These are phyloP conservation scores for Drosophila bifasciata DNA, from an alignment of 1,140 invertebrate genomes.

Conservation along the genomic window DNA sequence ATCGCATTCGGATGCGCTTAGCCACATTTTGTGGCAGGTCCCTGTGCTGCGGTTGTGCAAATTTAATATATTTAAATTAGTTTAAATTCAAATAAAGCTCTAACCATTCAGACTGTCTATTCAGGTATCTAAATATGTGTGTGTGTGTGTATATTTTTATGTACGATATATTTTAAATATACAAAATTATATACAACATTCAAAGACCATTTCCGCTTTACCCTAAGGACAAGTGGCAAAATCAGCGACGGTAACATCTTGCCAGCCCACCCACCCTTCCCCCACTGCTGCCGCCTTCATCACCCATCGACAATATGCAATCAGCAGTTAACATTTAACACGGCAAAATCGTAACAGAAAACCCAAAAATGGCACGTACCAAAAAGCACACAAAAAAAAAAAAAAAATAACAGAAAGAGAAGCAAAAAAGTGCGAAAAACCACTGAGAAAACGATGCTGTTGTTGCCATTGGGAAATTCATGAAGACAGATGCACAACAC, in stretches of 20 bases:
- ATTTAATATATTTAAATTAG: conserved; percentile 55
- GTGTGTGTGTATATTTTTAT: background rate
- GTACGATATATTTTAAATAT: conserved; percentile 32
- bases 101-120: too few species aligned
- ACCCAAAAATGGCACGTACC: conserved; percentile 64
- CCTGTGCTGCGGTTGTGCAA: conserved; percentile 30
- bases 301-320: conserved; percentile 61
- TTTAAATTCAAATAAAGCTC: conserved; percentile 4
- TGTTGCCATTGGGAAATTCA: conserved; percentile 53
- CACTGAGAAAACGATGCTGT: conserved; percentile 30
- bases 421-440: background rate
- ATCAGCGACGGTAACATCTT: conserved; percentile 42
- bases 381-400: conserved; percentile 32
- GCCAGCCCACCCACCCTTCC: background rate
- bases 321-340: conserved; percentile 74
- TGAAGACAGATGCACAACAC: conserved; percentile 56
- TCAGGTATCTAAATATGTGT: too few species aligned
- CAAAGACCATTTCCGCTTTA: conserved; percentile 21
- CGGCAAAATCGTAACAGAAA: conserved; percentile 56
- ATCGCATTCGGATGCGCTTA: conserved; percentile 40
- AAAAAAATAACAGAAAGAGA: conserved; percentile 21
- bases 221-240: conserved; percentile 48
- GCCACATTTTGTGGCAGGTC: conserved; percentile 35
- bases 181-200: conserved; percentile 34
- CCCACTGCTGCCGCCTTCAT: background rate